Evolutionary conservation across 1,140 invertebrate genomes (phyloP).

Genomic region (Diabrotica undecimpunctata): DNA sequence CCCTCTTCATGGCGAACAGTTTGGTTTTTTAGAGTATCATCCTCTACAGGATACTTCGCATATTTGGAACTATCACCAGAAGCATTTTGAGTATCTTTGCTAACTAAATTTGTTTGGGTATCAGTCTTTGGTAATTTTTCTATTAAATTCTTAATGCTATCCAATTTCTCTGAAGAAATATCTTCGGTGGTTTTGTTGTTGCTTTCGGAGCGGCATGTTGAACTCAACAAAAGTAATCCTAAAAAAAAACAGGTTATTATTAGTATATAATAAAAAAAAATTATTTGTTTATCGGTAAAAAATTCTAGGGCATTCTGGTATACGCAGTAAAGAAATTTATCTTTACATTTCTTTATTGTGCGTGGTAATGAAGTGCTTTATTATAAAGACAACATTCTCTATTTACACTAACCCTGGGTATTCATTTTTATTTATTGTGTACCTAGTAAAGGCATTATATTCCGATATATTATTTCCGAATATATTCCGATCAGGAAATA

Average conservation of each 20-base stretch:
- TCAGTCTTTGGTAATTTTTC: conserved; percentile 25
- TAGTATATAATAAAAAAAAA: no score
- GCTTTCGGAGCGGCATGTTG: conserved; percentile 18
- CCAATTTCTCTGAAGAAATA: conserved; percentile 12
- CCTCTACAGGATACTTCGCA: background rate
- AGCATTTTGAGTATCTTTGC: conserved; percentile 3
- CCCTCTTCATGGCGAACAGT: background rate
- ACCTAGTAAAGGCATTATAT: no score
- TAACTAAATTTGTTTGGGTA: conserved; percentile 5
- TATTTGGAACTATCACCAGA: background rate
- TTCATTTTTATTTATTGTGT: no score
- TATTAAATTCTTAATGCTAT: conserved; percentile 25
- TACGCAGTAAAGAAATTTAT: no score
- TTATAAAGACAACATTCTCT: no score
- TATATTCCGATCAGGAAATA: no score
- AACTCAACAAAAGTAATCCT: conserved; percentile 27
- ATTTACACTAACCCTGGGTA: no score
- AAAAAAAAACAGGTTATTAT: conserved; percentile 10
- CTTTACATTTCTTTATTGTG: no score
- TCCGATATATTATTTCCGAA: no score
- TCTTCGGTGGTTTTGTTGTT: background rate
- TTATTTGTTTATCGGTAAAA: no score
- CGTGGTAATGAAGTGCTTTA: no score
- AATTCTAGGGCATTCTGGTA: no score
- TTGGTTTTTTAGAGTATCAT: background rate